Conservation (phyloP, 1,140 invertebrate genomes). For the Drosophila asahinai region DNA sequence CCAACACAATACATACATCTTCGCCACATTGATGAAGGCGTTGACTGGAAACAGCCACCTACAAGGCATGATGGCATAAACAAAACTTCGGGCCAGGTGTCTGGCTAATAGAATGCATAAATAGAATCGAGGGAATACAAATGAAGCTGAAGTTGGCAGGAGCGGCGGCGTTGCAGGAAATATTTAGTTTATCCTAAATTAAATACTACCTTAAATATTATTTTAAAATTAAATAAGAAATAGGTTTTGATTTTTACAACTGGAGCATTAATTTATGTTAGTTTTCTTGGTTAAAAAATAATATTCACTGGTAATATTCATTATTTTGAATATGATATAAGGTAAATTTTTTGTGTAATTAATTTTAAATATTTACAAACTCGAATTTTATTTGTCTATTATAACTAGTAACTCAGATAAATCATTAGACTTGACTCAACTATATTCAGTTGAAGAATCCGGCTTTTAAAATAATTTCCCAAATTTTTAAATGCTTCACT, state of each 20-base stretch:
- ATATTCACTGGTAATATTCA: no score
- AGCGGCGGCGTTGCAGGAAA: not conserved
- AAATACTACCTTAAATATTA: no score
- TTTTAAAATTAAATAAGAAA: no score
- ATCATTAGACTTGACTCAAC: no score
- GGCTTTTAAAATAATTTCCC: not conserved
- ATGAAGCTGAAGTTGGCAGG: constrained; percentile 10
- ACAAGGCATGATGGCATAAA: constrained; percentile 29
- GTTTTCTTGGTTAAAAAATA: no score
- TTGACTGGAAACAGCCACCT: constrained; percentile 46
- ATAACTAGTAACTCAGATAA: no score
- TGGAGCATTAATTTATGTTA: no score
- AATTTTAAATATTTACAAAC: no score
- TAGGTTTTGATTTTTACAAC: no score
- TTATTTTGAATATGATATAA: not conserved
- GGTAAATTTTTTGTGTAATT: no score
- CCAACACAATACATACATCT: constrained; percentile 4
- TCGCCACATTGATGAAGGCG: constrained; percentile 26
- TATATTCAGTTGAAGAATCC: no score
- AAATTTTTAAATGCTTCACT: not conserved
- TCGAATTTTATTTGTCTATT: not conserved
- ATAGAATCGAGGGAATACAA: constrained; percentile 31
- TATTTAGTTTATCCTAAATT: not conserved
- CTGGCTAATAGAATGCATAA: constrained; percentile 46
- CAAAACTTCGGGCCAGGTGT: constrained; percentile 41